Evolutionary conservation across 2,113 vertebrate genomes (phyloP), one percentile per base, ranked within the genome.

Genomic region (Cynopterus brachyotis): DNA sequence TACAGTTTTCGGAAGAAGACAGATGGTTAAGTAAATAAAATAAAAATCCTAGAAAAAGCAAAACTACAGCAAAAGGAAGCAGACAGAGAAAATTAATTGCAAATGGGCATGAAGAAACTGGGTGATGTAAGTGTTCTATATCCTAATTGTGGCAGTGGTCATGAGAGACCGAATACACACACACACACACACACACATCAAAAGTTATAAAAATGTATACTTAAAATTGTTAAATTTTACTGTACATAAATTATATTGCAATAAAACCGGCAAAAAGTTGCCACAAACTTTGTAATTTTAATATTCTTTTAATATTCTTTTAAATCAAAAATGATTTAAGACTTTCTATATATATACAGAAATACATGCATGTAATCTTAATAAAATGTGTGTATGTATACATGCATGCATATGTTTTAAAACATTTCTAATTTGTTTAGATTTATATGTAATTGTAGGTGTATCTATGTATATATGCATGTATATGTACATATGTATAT

Each of bases 361-460:
- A 16, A 76, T 47, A 75, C 40, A 84, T 19, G 35, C 64, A 80
- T 70, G 42, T 60, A 84, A 47, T 91, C 26, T 88, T 75, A 87
- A 55, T 76, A 75, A 78, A 70, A 57, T 84, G 32, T 86, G 60
- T 83, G 4, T 62, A 16, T 70, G 11, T 40, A 70, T 70, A 73
- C 10, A 75, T 62, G 19, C 59, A 76, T 88, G 11, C 19, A 67
- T 26, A 42, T 66, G 66, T 89, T n/a, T 88, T 90, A 90, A 91
- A 83, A 72, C 6, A 78, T 57, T 95, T 80, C 11, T 42, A 91
- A 95, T 84, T 86, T 70, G 60, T 81, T 90, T 80, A 85, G 94
- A 91, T 64, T 95, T 90, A 92, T 83, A 69, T 66, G 55, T 72
- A 40, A 57, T 70, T 80, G 16, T 91, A 91, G n/a, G n/a, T 55